phyloP scores from a whole-genome alignment of 2,113 vertebrate genomes.

The Tretioscincus oriximinensis region DNA sequence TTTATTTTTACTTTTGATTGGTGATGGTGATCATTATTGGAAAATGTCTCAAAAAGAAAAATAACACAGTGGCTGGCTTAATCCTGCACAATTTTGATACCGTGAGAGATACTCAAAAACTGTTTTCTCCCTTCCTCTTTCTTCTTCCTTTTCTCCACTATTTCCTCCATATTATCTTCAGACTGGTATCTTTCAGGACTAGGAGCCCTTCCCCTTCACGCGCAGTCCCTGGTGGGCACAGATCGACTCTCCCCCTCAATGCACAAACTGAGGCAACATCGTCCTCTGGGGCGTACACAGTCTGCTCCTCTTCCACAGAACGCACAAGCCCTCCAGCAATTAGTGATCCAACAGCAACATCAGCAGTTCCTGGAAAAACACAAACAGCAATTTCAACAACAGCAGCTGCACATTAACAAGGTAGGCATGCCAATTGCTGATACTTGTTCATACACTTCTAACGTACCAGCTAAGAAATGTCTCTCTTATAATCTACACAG shows the following conservation, averaged over 20 bases:
- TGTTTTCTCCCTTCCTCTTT: conserved; percentile 59
- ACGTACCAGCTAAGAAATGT: fast-evolving
- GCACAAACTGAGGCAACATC: conserved; percentile 94
- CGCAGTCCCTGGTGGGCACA: conserved; percentile 76
- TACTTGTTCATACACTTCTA: neutral
- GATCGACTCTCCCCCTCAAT: conserved; percentile 84
- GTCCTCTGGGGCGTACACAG: conserved; percentile 93
- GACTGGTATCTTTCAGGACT: conserved; percentile 80
- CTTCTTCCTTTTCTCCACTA: conserved; percentile 62
- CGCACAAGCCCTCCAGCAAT: conserved; percentile 92
- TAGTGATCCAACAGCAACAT: conserved; percentile 98
- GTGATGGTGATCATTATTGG: neutral
- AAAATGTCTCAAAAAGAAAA: conserved; percentile 31
- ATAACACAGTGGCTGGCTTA: conserved; percentile 51
- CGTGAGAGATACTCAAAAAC: conserved; percentile 58
- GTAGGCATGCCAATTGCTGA: conserved; percentile 61
- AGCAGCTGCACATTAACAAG: conserved; percentile 95
- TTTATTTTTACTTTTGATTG: neutral
- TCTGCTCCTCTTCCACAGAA: conserved; percentile 95
- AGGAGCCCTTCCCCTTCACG: conserved; percentile 81
- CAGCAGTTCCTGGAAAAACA: conserved; percentile 99
- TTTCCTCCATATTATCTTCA: conserved; percentile 69
- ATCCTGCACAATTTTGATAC: conserved; percentile 20
- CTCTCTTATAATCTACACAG: neutral
- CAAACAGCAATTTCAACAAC: conserved; percentile 97